Percentiles rank a stretch among this genome's conserved stretches.
Evolutionary conservation across 2,113 vertebrate species (phyloP).

Genomic region (Dipodomys stephensi): DNA sequence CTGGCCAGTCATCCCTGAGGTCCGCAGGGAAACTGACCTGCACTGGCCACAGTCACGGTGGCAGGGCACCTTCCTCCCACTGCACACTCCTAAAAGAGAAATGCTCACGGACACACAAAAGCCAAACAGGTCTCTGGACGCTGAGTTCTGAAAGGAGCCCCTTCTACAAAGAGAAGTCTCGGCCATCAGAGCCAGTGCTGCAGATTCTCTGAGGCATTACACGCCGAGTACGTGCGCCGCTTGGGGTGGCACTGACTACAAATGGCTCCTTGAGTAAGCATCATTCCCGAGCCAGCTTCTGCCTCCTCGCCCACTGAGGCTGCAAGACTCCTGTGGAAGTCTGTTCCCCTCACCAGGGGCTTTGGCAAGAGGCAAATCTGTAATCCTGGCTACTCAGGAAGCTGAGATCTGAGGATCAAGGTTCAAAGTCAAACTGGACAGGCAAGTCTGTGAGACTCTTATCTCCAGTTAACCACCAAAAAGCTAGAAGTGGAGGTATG

Average conservation of each 20-base stretch:
- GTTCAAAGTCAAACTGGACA: too few species aligned
- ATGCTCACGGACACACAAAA: fast-evolving
- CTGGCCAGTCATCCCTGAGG: not conserved
- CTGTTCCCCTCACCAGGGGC: not conserved
- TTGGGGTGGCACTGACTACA: not conserved
- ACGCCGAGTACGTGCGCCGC: fast-evolving
- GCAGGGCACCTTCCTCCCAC: too few species aligned
- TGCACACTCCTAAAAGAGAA: not conserved
- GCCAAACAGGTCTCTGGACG: fast-evolving
- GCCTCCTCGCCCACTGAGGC: not conserved
- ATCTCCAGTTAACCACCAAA: too few species aligned
- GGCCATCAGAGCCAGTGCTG: not conserved
- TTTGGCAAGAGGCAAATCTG: not conserved
- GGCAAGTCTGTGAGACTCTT: too few species aligned
- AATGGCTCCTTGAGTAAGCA: not conserved
- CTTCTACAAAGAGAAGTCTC: not conserved
- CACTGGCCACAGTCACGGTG: fast-evolving
- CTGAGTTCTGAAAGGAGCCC: not conserved
- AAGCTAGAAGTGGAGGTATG: too few species aligned
- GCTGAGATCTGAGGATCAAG: too few species aligned
- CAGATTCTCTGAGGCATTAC: not conserved
- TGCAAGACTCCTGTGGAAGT: not conserved
- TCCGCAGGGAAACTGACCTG: not conserved
- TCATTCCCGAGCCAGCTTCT: not conserved
- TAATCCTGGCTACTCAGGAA: too few species aligned